phyloP scores from a whole-genome alignment of 1,140 invertebrate genomes.

The Cardiocondyla obscurior region DNA sequence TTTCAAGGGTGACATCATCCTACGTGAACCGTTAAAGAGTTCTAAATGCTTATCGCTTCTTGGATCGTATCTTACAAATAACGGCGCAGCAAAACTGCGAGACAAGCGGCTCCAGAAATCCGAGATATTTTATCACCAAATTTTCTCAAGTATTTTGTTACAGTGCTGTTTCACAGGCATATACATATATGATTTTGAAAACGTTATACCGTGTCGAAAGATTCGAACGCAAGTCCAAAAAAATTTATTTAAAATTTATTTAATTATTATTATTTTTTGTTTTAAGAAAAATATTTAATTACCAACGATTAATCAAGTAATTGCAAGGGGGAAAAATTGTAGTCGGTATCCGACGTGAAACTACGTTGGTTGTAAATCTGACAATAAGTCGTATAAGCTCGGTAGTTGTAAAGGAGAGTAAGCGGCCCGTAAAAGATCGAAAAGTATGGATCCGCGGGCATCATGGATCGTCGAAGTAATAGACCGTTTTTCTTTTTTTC shows the following conservation, averaged over 20 bases:
- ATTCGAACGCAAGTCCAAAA: background rate
- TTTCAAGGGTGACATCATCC: conserved; percentile 18
- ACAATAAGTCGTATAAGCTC: conserved; percentile 41
- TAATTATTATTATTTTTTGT: too few species aligned
- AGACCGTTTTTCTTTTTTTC: too few species aligned
- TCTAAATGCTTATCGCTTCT: conserved; percentile 51
- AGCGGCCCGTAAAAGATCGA: conserved; percentile 62
- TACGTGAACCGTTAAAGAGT: conserved; percentile 45
- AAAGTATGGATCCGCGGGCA: conserved; percentile 1
- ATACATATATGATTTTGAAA: too few species aligned
- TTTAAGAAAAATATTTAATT: background rate
- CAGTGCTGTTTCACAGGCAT: background rate
- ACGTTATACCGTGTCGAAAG: background rate
- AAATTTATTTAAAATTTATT: too few species aligned
- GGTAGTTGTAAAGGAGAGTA: conserved; percentile 14
- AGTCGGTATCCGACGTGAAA: too few species aligned
- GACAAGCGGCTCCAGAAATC: background rate
- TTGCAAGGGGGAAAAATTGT: too few species aligned
- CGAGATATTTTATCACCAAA: background rate
- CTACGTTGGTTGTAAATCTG: background rate
- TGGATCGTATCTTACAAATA: background rate
- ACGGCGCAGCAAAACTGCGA: background rate
- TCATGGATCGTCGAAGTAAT: conserved; percentile 46
- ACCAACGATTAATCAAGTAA: too few species aligned
- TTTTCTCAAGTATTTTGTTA: background rate